Percentiles rank a stretch among this genome's conserved stretches.
phyloP scores from a whole-genome alignment of 2,113 vertebrate genomes.

The Tragulus kanchil region DNA sequence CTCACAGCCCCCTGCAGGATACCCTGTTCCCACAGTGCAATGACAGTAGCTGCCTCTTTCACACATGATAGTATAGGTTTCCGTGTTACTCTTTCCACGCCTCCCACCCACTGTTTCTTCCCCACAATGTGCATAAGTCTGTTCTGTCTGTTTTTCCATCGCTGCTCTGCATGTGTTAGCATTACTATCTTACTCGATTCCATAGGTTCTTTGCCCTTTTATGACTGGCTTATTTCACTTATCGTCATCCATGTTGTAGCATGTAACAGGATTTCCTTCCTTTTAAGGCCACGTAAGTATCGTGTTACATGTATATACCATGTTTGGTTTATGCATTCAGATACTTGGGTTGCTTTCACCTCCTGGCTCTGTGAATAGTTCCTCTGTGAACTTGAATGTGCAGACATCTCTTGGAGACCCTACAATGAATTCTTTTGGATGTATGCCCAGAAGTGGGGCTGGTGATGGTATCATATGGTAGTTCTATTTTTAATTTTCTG shows the following conservation, averaged over 20 bases:
- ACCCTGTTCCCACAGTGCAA: too few relatives aligned
- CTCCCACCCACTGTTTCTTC: too few relatives aligned
- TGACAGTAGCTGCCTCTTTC: too few relatives aligned
- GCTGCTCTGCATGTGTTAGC: too few relatives aligned
- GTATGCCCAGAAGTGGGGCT: neutral
- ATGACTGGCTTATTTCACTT: neutral
- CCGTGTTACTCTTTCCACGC: too few relatives aligned
- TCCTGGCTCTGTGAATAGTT: neutral
- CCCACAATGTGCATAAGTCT: too few relatives aligned
- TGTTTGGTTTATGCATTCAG: neutral
- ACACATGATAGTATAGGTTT: too few relatives aligned
- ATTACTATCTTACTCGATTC: too few relatives aligned
- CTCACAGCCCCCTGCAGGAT: too few relatives aligned
- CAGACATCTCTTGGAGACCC: neutral
- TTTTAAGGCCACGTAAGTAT: neutral
- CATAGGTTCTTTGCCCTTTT: neutral
- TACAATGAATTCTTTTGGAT: neutral
- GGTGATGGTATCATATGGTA: neutral
- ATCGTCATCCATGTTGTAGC: neutral
- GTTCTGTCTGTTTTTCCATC: too few relatives aligned
- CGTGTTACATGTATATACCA: too few relatives aligned
- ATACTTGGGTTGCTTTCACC: neutral
- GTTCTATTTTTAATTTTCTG: neutral
- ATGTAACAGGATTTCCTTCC: neutral
- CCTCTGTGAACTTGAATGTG: neutral